Base-by-base conservation (phyloP, 1,140 invertebrate species). In the Leptoteleia sp. region DNA sequence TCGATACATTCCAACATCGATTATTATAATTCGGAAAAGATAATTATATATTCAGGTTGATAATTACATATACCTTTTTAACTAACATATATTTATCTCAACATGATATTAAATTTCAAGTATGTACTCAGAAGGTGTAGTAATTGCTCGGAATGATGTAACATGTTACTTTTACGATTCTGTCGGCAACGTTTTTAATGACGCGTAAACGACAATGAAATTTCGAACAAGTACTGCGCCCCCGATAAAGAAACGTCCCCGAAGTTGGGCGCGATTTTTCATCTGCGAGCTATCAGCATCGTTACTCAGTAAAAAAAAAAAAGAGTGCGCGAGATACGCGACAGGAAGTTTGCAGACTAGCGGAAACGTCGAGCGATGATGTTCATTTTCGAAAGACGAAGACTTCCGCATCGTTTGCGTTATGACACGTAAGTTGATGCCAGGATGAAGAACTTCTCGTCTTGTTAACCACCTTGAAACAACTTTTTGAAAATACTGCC, bases 321-420 rank as follows among this genome's bases (percentile, higher is more conserved):
- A 67, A 79, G 57, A 70, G 70, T 22, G 38, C 42, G 17, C 62
- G 64, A 70, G 76, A 79, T 79, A 75, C 13, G 64, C 35, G 70
- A 79, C 50, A 75, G 76, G 64, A 71, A 65, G 76, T 75, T 79
- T 64, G 43, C 70, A 70, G 57, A 79, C 70, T 64, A 50, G 42
- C 70, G 76, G 70, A 79, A 79, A 75, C 64, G 67, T 68, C 57
- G 45, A 70, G 70, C 40, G 68, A 72, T 72, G 76, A 73, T 31
- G 76, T 78, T 72, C 62, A 72, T 73, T 78, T 78, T 78, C 29
- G 40, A 62, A 68, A 62, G 35, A 72, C 62, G 55, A 72, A 78
- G 68, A 40, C 68, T 73, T 78, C 68, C 62, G 62, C 68, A 43
- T 72, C 76, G 68, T 78, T 78, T 78, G 29, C 68, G 68, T 55